Evolutionary conservation across 2,888 invertebrate species (phyloP).

Genomic region (Gasteruption jaculator): DNA sequence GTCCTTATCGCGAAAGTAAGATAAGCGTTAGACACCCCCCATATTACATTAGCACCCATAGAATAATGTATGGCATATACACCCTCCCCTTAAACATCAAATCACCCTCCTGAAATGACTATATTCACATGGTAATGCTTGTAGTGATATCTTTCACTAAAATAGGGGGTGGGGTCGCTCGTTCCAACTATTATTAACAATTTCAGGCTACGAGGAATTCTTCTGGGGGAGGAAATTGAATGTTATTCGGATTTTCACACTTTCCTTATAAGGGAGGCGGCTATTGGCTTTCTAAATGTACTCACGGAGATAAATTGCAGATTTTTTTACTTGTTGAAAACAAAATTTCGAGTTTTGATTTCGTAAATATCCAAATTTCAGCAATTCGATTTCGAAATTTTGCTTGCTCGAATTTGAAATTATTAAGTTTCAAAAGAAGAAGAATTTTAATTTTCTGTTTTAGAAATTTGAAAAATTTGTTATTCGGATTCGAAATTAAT

Average conservation of each 20-base stretch:
- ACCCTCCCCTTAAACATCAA: slow-evolving; percentile 23
- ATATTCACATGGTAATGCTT: slow-evolving; percentile 51
- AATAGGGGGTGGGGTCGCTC: slow-evolving; percentile 37
- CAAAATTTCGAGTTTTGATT: too few relatives aligned
- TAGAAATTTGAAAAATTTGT: too few relatives aligned
- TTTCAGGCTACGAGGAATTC: slow-evolving; percentile 42
- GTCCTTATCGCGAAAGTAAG: slow-evolving; percentile 35
- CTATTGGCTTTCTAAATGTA: too few relatives aligned
- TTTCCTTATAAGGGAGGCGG: slow-evolving; percentile 16
- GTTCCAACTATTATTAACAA: slow-evolving; percentile 50
- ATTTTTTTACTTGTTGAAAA: too few relatives aligned
- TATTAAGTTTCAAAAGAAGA: too few relatives aligned
- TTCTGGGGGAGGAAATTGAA: slow-evolving; percentile 20
- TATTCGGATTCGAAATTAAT: too few relatives aligned
- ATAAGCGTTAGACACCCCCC: slow-evolving; percentile 36
- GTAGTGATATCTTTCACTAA: slow-evolving; percentile 35
- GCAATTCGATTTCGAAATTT: too few relatives aligned
- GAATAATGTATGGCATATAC: slow-evolving; percentile 44
- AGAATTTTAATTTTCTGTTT: too few relatives aligned
- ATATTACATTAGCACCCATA: slow-evolving; percentile 46
- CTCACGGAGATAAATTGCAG: too few relatives aligned
- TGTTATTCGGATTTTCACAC: slow-evolving; percentile 6
- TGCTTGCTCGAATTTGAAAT: too few relatives aligned
- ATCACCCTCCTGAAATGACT: slow-evolving; percentile 35
- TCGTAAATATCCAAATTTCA: too few relatives aligned